Percentiles rank a stretch among this genome's conserved stretches.
Evolutionary conservation across 2,797 vertebrate species (phyloP).

Genomic region (Chelon labrosus): DNA sequence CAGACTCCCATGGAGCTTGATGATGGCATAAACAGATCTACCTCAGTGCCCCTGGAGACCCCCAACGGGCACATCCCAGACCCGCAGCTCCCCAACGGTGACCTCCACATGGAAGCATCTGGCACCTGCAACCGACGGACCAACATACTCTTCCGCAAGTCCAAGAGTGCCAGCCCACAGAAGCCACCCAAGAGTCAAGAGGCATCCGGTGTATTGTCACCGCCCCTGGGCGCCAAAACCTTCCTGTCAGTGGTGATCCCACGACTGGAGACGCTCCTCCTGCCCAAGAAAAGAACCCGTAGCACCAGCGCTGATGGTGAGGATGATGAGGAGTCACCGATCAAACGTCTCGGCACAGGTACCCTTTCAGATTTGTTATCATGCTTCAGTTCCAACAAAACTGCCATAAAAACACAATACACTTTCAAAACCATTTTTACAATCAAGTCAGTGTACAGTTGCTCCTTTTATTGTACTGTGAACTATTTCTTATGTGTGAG

Average conservation of each 20-base stretch:
- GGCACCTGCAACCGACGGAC: conserved; percentile 90
- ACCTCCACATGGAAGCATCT: conserved; percentile 86
- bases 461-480: not conserved
- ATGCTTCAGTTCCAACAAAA: not conserved
- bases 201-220: conserved; percentile 85
- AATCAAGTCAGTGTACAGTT: no score
- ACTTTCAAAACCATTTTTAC: not conserved
- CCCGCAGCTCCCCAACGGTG: conserved; percentile 84
- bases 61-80: conserved; percentile 88
- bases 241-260: conserved; percentile 99
- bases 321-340: conserved; percentile 88
- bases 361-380: conserved; percentile 1
- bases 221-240: conserved; percentile 95
- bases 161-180: conserved; percentile 96
- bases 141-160: conserved; percentile 94
- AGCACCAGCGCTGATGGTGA: conserved; percentile 92
- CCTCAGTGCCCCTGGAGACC: conserved; percentile 88
- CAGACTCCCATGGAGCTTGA: conserved; percentile 89
- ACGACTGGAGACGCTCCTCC: conserved; percentile 96
- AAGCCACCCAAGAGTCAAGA: conserved; percentile 89
- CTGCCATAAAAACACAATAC: not conserved
- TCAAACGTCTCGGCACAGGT: conserved; percentile 96
- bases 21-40: conserved; percentile 86
- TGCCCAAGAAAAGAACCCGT: conserved; percentile 94
- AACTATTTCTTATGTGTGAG: no score